A percentile compares a stretch with the other conserved stretches of the same genome.
phyloP scores from a whole-genome alignment of 2,797 vertebrate genomes.

The Platyrinchus mystaceus region DNA sequence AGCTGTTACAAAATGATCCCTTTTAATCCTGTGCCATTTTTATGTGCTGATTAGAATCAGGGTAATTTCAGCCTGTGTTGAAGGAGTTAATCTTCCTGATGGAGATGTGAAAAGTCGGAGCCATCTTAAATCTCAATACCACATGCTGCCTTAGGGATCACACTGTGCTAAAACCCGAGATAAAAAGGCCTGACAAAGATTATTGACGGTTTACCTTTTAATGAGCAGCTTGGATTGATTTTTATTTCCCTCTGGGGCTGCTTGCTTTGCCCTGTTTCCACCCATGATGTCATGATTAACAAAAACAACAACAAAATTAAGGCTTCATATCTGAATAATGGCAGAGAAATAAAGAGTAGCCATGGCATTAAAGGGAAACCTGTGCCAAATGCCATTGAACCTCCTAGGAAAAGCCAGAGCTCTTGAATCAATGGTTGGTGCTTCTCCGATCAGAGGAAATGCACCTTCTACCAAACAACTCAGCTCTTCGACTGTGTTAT shows the following conservation, averaged over 20 bases:
- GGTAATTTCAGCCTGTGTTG: constrained; percentile 46
- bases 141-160: constrained; percentile 76
- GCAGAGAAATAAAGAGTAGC: constrained; percentile 29
- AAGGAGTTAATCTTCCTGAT: constrained; percentile 76
- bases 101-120: constrained; percentile 67
- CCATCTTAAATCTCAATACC: constrained; percentile 74
- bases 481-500: accelerated
- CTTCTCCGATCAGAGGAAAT: neutral
- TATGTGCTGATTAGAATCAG: constrained; percentile 10
- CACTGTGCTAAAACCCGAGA: constrained; percentile 79
- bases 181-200: constrained; percentile 83
- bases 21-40: constrained; percentile 25
- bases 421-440: neutral
- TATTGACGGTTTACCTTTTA: constrained; percentile 84
- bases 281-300: constrained; percentile 66
- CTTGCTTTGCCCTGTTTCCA: constrained; percentile 74
- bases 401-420: neutral
- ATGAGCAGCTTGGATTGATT: constrained; percentile 83
- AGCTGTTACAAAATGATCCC: constrained; percentile 16
- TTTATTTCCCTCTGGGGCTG: constrained; percentile 72
- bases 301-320: constrained; percentile 64
- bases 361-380: neutral
- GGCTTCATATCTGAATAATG: constrained; percentile 65
- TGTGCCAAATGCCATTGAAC: neutral
- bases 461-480: neutral